Base-by-base conservation (phyloP, 2,888 invertebrate genomes). In the Spialia ferax region DNA sequence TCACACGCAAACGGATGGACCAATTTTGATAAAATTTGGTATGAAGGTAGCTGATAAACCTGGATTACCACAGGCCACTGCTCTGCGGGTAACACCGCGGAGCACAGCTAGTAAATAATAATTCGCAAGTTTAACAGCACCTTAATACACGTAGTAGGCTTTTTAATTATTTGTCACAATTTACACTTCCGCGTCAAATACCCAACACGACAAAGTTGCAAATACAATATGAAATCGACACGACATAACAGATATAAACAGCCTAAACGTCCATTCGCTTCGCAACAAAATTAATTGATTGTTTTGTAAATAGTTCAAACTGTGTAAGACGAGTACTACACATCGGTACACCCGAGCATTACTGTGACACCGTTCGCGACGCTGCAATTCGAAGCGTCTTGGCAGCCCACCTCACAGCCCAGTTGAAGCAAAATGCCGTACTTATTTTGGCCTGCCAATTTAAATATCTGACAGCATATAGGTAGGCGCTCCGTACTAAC, bases 361-460 rank as follows among this genome's bases (percentile, higher is more conserved):
- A 59, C 73, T 76, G 78, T 84, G 86, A 85, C 87, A 88, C 87
- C 77, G 85, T 55, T 32, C 48, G 61, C 29, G 45, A 13, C 63
- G 63, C 82, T 92, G 91, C 93, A 92, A 91, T 83, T 85, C 83
- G 91, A 92, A 75, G 86, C 88, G 85, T 89, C 84, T 93, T 94
- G 93, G 92, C 92, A 93, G 75, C 87, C 76, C 79, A 74, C 74
- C 79, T 74, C 73, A 76, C 73, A 81, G 88, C 93, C 93, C 92
- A 91, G 93, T 87, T 90, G 80, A 85, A 93, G 92, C 93, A 82
- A 93, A 94, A 94, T 94, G 93, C 83, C 91, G 91, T 77, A 91
- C 93, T 94, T 92, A 94, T 94, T 94, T 93, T 90, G 92, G 93
- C 87, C 81, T 89, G 91, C 93, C 93, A 93, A 93, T 91, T 91